Conservation (phyloP, 37 sponge, comb jelly and placozoan species). For the Aplysina aerophoba region DNA sequence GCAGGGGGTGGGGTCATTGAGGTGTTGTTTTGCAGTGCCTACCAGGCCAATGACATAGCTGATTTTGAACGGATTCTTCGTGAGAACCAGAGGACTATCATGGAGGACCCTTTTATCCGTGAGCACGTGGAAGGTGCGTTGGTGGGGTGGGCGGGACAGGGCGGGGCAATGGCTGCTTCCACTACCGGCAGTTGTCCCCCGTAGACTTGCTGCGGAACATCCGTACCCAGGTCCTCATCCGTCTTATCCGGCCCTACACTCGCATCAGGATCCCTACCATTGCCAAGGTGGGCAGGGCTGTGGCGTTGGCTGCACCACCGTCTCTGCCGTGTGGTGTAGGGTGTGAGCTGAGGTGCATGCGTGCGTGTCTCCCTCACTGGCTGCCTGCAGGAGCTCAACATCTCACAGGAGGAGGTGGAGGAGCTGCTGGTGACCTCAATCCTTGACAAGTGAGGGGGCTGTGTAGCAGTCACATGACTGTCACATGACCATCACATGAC, state of each 20-base stretch:
- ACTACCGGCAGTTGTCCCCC: not conserved
- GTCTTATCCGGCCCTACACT: conserved; percentile 92
- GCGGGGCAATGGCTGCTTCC: not conserved
- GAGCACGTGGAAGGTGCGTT: conserved; percentile 89
- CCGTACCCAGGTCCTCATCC: conserved; percentile 88
- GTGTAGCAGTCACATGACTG: too few relatives aligned
- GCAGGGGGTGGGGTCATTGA: too few relatives aligned
- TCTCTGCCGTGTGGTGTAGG: not conserved
- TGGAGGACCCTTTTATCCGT: conserved; percentile 93
- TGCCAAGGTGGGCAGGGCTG: conserved; percentile 50
- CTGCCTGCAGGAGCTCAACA: conserved; percentile 72
- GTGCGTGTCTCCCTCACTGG: not conserved
- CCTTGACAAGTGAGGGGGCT: conserved; percentile 70
- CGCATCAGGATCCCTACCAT: conserved; percentile 85
- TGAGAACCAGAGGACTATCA: conserved; percentile 81
- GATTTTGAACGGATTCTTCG: conserved; percentile 93
- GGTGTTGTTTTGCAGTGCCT: conserved; percentile 79
- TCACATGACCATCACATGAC: too few relatives aligned
- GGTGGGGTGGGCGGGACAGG: too few relatives aligned
- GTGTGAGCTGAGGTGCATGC: not conserved
- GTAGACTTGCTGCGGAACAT: conserved; percentile 79
- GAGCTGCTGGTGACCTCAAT: conserved; percentile 84
- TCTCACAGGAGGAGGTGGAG: conserved; percentile 86
- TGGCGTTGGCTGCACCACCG: not conserved
- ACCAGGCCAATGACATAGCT: conserved; percentile 91